phyloP scores from a whole-genome alignment of 2,797 vertebrate species.

The Rhabdomys pumilio region DNA sequence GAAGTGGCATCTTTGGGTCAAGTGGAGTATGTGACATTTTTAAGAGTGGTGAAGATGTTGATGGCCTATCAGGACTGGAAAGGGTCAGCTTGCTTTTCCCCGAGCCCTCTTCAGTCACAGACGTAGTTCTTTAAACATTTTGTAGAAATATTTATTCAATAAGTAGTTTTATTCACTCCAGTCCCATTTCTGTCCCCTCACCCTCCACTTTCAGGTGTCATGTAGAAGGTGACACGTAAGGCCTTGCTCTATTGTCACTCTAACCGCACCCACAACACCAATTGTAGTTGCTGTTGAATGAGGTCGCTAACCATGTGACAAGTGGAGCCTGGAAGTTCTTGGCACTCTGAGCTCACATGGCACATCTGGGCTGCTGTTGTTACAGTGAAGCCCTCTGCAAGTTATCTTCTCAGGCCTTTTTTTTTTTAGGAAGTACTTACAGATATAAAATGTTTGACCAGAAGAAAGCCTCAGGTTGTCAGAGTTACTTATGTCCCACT shows the following conservation, averaged over 20 bases:
- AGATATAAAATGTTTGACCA: constrained; percentile 88
- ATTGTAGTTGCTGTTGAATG: constrained; percentile 83
- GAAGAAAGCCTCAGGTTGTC: constrained; percentile 86
- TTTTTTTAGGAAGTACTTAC: constrained; percentile 85
- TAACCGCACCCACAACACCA: constrained; percentile 80
- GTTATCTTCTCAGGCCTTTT: constrained; percentile 83
- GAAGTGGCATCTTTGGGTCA: neutral
- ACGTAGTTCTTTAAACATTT: neutral
- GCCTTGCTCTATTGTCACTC: constrained; percentile 84
- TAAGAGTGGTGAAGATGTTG: neutral
- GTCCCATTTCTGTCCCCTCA: neutral
- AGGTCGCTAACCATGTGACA: constrained; percentile 86
- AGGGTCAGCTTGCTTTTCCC: neutral
- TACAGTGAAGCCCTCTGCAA: constrained; percentile 88
- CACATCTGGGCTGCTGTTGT: constrained; percentile 86
- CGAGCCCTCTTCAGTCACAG: neutral
- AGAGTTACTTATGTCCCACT: constrained; percentile 78
- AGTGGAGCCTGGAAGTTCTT: constrained; percentile 88
- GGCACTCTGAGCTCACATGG: constrained; percentile 88
- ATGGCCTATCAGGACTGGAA: neutral
- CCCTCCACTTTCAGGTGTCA: constrained; percentile 35
- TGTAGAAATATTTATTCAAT: constrained; percentile 1
- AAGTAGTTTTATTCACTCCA: neutral
- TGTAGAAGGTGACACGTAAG: constrained; percentile 83
- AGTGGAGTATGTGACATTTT: neutral